Evolutionary conservation across 1,140 invertebrate species (phyloP), one percentile per base, ranked within the genome.

Genomic region (Diorhabda sublineata): DNA sequence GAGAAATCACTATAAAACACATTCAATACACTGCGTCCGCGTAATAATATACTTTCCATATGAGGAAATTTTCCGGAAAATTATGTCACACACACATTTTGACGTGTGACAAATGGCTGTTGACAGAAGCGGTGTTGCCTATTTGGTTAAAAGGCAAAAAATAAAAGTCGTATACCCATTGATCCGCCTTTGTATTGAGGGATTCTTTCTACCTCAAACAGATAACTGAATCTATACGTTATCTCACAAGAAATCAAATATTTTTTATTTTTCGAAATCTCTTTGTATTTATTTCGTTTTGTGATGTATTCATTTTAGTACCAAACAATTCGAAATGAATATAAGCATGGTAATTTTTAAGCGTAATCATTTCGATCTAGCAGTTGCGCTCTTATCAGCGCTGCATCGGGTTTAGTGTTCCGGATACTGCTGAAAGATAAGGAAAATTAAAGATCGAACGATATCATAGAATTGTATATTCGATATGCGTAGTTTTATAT

Each of bases 371-470:
- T 6, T n/a, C 47, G 47, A 52, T 52, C 47, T 52, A 52, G 47
- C 47, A 52, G 47, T 52, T 52, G 47, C 41, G 59, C 26, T 43
- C 26, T 41, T 61, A 72, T 72, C 71, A 69, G 67, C 43, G 56
- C 67, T 42, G 71, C 67, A 67, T 72, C 71, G 66, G 71, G 71
- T 72, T 52, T 67, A 72, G 67, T 69, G 67, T 67, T 67, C 66
- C 67, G 71, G 67, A 64, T 69, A 69, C 71, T 69, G 71, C 67
- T 69, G 64, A 52, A 63, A 72, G 71, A 72, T 72, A 72, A 72
- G 67, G 71, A 72, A 72, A 72, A 72, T 72, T 72, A 72, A 72
- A 72, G 71, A 72, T 72, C 64, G 68, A 42, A 42, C 71, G 71
- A 72, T 72, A 72, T 64, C 67, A 60, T 67, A 52, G 61, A 72